phyloP scores from a whole-genome alignment of 2,888 invertebrate species.

The Cantharis lateralis region DNA sequence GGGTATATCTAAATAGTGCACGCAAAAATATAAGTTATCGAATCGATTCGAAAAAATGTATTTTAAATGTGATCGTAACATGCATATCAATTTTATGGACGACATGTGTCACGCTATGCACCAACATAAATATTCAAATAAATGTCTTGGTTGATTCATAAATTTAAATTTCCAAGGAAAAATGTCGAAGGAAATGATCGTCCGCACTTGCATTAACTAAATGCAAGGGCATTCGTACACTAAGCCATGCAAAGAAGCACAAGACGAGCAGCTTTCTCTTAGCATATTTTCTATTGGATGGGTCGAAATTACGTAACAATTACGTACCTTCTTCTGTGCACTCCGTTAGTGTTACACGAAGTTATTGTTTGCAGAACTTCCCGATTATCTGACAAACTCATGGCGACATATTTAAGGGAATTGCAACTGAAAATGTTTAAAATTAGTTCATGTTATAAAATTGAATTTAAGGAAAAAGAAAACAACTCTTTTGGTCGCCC shows the following conservation, averaged over 20 bases:
- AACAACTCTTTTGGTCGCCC: neutral
- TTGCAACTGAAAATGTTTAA: neutral
- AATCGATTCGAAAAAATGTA: slow-evolving; percentile 26
- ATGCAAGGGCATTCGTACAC: too few species aligned
- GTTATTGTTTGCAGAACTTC: slow-evolving; percentile 54
- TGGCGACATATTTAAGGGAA: slow-evolving; percentile 22
- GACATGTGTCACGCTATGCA: slow-evolving; percentile 35
- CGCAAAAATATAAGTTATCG: neutral
- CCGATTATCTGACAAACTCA: slow-evolving; percentile 46
- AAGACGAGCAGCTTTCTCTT: neutral
- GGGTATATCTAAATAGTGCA: neutral
- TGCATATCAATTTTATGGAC: slow-evolving; percentile 36
- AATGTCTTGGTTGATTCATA: slow-evolving; percentile 33
- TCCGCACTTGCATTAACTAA: neutral
- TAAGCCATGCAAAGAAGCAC: neutral
- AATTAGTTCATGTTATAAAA: neutral
- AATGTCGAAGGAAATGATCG: neutral
- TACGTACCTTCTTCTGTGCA: slow-evolving; percentile 32
- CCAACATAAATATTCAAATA: slow-evolving; percentile 30
- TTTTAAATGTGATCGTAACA: slow-evolving; percentile 27
- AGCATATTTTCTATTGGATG: too few species aligned
- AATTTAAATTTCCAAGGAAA: slow-evolving; percentile 14
- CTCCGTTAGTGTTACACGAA: slow-evolving; percentile 43
- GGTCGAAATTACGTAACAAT: too few species aligned
- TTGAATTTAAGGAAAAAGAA: neutral